Base-by-base conservation (phyloP, 37 sponge, comb jelly and placozoan genomes). In the Ianthella basta region DNA sequence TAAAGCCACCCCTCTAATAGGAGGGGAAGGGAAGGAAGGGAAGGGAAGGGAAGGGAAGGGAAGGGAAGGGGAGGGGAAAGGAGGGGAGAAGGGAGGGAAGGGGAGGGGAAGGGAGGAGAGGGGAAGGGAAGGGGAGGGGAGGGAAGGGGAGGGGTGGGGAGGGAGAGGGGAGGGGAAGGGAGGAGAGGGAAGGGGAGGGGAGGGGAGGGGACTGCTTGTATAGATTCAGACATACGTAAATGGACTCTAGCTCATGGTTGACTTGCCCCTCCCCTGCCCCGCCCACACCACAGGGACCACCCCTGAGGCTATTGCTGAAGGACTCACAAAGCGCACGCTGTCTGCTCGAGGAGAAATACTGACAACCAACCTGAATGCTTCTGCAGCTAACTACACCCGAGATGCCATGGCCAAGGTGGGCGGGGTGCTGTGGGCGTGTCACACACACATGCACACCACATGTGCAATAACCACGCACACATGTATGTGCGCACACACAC, bases 401-500 rank as follows among this genome's bases (percentile, higher is more conserved):
- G 93, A 92, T 82, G 90, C 93, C 15, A 44, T 92, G 13, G 89
- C 93, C 33, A 92, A 92, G 93, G 92, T 92, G 63, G 68, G 69
- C 20, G 50, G 50, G 50, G 50, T 8, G 8, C n/a, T 44, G 50
- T 44, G 50, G 50, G 44, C 8, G 65, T 2, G 27, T 4, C 24
- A 6, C 65, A 13, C 12, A 29, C 27, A 24, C 4, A 6, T 63
- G 65, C 8, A 27, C 65, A 27, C 65, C 5, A 10, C 8, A 10
- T 24, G 65, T 29, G 65, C 5, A 29, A 27, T 10, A 63, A 29
- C 6, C 75, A 73, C 75, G 13, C 75, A 16, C 36, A 14, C 75
- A 73, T 36, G 5, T 36, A 73, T 4, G 5, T 36, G 13, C 75
- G 13, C 75, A 73, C 75, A 73, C 75, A 73, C 75, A 73, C 75